A percentile compares a stretch with the other conserved stretches of the same genome.
These are phyloP conservation scores for Latrodectus geometricus DNA, from an alignment of 1,140 invertebrate genomes.

Conservation along the genomic window DNA sequence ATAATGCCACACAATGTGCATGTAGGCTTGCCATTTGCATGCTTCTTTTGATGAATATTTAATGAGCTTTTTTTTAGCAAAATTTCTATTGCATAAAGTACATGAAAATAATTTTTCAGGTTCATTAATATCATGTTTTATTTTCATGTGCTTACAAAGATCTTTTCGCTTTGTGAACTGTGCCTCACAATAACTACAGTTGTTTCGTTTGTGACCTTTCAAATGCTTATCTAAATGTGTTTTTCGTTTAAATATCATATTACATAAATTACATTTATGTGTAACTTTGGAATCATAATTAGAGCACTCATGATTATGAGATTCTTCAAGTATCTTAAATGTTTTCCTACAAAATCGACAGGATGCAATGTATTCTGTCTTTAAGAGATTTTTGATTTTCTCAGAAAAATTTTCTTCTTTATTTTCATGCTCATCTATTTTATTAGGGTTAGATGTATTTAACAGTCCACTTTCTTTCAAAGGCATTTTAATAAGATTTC, in stretches of 20 bases:
- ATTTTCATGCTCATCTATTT: no score
- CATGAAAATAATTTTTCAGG: constrained; percentile 60
- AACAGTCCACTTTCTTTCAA: no score
- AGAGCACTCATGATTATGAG: constrained; percentile 5
- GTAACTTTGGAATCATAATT: not conserved
- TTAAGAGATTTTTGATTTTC: no score
- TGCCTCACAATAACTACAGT: constrained; percentile 54
- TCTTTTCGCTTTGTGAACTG: constrained; percentile 60
- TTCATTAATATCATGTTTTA: constrained; percentile 52
- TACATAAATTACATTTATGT: constrained; percentile 52
- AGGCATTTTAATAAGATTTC: no score
- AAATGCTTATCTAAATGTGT: constrained; percentile 50
- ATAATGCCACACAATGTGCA: constrained; percentile 66
- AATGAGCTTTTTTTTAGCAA: constrained; percentile 63
- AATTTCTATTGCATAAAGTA: constrained; percentile 49
- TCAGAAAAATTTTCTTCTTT: no score
- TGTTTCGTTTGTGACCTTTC: constrained; percentile 53
- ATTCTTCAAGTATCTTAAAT: constrained; percentile 18
- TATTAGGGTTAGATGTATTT: no score
- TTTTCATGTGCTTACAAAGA: constrained; percentile 59
- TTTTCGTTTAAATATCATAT: constrained; percentile 24
- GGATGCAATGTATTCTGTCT: not conserved
- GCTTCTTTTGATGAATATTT: constrained; percentile 64
- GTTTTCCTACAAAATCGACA: constrained; percentile 36
- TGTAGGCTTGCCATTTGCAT: constrained; percentile 65